Conservation (phyloP, 92 coral and sea anemone genomes). For the Umimayanthus kanabou region DNA sequence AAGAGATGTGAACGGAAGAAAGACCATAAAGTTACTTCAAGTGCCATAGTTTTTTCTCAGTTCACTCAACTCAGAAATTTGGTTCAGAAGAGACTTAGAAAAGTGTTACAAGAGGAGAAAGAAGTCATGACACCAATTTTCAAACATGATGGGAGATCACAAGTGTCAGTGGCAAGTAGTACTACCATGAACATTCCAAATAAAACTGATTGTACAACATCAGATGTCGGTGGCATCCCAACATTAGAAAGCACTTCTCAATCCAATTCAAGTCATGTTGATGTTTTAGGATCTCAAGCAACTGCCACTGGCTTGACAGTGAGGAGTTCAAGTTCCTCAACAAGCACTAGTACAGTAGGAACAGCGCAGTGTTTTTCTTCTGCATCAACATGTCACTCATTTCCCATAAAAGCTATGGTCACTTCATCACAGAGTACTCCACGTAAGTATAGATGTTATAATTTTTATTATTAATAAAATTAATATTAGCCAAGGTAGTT, state of each 20-base stretch:
- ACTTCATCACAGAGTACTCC: neutral
- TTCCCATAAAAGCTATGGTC: neutral
- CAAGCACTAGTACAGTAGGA: neutral
- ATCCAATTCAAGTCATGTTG: neutral
- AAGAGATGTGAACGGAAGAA: conserved; percentile 11
- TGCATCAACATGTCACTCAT: neutral
- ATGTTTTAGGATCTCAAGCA: neutral
- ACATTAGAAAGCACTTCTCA: neutral
- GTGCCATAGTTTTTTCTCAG: conserved; percentile 1
- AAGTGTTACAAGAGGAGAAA: neutral
- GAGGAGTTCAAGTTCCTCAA: neutral
- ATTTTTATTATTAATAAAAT: neutral
- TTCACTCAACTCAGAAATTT: neutral
- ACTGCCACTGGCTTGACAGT: neutral
- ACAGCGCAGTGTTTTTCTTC: neutral
- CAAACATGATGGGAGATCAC: too few species aligned
- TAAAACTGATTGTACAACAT: neutral
- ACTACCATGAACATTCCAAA: neutral
- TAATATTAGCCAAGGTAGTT: neutral
- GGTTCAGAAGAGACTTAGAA: conserved; percentile 4
- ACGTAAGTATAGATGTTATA: neutral
- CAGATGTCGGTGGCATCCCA: neutral
- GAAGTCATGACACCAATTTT: too few species aligned
- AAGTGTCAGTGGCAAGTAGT: neutral
- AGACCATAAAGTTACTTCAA: conserved; percentile 3